These are phyloP conservation scores for Trematomus bernacchii DNA, from an alignment of 2,797 vertebrate species.

Conservation along the genomic window DNA sequence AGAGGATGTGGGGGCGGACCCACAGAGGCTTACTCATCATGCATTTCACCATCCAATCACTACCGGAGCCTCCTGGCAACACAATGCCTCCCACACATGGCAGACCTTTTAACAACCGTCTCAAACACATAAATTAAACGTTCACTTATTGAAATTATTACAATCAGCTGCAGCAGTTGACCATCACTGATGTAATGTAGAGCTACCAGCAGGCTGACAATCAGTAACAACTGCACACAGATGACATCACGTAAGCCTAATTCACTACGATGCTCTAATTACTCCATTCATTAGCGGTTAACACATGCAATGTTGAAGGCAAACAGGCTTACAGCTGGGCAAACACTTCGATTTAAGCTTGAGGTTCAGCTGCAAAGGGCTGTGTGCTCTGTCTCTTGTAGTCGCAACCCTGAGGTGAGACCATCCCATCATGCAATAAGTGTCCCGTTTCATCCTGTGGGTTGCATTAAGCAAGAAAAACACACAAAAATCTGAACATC, in stretches of 20 bases:
- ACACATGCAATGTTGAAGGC: slow-evolving; percentile 64
- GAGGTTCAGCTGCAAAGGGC: slow-evolving; percentile 55
- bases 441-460: slow-evolving; percentile 29
- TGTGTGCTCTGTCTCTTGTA: slow-evolving; percentile 47
- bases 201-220: slow-evolving; percentile 48
- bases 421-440: slow-evolving; percentile 5
- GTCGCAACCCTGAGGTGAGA: slow-evolving; percentile 39
- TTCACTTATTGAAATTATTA: slow-evolving; percentile 24
- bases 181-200: slow-evolving; percentile 11
- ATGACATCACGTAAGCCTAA: slow-evolving; percentile 79
- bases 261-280: slow-evolving; percentile 80
- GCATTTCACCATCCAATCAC: slow-evolving; percentile 65
- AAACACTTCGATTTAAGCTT: slow-evolving; percentile 76
- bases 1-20: slow-evolving; percentile 86
- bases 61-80: slow-evolving; percentile 61
- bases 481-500: not conserved
- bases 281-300: slow-evolving; percentile 83
- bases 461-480: slow-evolving; percentile 27
- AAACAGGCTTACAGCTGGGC: slow-evolving; percentile 85
- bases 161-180: slow-evolving; percentile 28
- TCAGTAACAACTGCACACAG: slow-evolving; percentile 63
- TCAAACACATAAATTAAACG: slow-evolving; percentile 42
- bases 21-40: slow-evolving; percentile 79
- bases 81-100: slow-evolving; percentile 67
- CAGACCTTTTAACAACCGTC: slow-evolving; percentile 55